phyloP scores from a whole-genome alignment of 1,140 invertebrate genomes.

The Sitobion miscanthi region DNA sequence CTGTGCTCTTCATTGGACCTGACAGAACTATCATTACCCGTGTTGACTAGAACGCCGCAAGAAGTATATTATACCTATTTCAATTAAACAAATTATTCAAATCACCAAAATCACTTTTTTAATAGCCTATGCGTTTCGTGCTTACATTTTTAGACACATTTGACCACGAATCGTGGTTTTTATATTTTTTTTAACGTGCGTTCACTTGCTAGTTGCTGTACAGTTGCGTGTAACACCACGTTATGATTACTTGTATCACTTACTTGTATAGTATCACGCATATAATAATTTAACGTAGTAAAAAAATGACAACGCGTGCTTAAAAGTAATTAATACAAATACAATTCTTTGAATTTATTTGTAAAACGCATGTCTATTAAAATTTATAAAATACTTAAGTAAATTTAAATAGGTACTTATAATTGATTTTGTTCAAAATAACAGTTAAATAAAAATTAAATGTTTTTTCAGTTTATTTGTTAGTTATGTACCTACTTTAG shows the following conservation, averaged over 20 bases:
- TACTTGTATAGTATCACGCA: too few relatives aligned
- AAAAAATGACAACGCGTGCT: neutral
- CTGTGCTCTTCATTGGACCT: conserved; percentile 28
- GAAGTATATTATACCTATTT: conserved; percentile 40
- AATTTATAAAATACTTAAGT: neutral
- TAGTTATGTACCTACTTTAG: neutral
- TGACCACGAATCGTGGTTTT: neutral
- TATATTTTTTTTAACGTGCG: neutral
- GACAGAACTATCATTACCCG: neutral
- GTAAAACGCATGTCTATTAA: neutral
- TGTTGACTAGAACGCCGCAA: conserved; percentile 18
- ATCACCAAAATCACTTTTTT: neutral
- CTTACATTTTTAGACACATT: neutral
- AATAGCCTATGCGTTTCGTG: neutral
- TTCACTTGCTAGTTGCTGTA: neutral
- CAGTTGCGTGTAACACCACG: neutral
- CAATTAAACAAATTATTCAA: neutral
- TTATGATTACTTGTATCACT: neutral
- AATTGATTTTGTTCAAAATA: neutral
- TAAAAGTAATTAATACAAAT: neutral
- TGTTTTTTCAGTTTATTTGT: neutral
- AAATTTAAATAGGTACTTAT: neutral
- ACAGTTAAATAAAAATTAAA: neutral
- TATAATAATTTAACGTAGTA: too few relatives aligned
- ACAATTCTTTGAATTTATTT: neutral